These are phyloP conservation scores for Lethrus apterus DNA, from an alignment of 1,140 invertebrate species.

Conservation along the genomic window DNA sequence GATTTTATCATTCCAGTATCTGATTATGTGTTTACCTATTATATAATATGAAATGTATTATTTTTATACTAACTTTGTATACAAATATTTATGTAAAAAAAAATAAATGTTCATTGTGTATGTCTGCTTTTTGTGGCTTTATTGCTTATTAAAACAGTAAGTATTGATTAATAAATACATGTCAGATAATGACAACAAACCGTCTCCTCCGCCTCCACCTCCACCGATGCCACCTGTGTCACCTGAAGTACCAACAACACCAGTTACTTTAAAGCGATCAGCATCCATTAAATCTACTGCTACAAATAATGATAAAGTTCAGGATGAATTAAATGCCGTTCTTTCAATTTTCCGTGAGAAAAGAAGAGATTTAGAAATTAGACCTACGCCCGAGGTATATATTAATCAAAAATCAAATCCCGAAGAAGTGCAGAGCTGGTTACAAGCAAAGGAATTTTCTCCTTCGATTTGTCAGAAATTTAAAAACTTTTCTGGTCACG, in stretches of 20 bases:
- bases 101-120: conserved; percentile 2
- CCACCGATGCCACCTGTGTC: conserved; percentile 20
- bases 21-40: no score
- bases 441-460: conserved; percentile 67
- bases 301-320: conserved; percentile 44
- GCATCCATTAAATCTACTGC: conserved; percentile 23
- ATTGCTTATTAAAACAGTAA: not conserved
- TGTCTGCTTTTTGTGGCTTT: not conserved
- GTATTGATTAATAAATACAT: not conserved
- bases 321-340: conserved; percentile 62
- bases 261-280: conserved; percentile 19
- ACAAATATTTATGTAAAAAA: conserved; percentile 8
- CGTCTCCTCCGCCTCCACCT: conserved; percentile 25
- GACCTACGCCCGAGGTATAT: conserved; percentile 63
- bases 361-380: conserved; percentile 51
- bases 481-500: conserved; percentile 57
- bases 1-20: no score
- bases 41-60: no score
- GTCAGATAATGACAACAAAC: not conserved
- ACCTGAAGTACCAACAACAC: not conserved
- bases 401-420: conserved; percentile 58
- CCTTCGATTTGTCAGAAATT: conserved; percentile 54
- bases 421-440: conserved; percentile 66
- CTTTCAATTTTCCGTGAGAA: conserved; percentile 54
- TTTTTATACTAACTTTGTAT: conserved; percentile 16